These are phyloP conservation scores for Danaus plexippus DNA, from an alignment of 1,140 invertebrate species.

Conservation along the genomic window DNA sequence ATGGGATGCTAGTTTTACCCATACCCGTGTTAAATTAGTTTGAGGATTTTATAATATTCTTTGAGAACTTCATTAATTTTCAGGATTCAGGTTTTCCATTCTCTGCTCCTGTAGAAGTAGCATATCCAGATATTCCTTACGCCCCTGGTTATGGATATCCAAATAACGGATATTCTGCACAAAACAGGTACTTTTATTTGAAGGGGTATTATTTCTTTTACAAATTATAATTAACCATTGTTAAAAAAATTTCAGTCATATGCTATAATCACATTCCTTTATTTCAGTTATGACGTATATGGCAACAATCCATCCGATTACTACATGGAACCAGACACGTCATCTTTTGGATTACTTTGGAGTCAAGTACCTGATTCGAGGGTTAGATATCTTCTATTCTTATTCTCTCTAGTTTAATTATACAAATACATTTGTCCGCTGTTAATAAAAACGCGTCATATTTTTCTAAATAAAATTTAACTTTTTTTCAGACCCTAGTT, in stretches of 20 bases:
- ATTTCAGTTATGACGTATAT: conserved; percentile 51
- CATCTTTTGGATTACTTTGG: conserved; percentile 49
- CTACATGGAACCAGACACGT: conserved; percentile 49
- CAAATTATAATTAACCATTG: neutral
- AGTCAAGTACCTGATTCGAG: conserved; percentile 58
- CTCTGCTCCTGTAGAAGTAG: conserved; percentile 38
- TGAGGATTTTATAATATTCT: neutral
- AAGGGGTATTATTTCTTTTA: conserved; percentile 1
- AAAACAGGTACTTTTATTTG: conserved; percentile 31
- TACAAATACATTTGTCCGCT: neutral
- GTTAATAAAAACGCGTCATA: neutral
- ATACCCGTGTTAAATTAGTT: too few species aligned
- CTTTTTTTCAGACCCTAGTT: conserved; percentile 53
- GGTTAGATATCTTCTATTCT: conserved; percentile 20
- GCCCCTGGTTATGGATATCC: conserved; percentile 53
- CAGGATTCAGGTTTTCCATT: conserved; percentile 47
- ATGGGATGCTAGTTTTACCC: too few species aligned
- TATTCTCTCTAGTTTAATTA: neutral
- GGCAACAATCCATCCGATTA: conserved; percentile 36
- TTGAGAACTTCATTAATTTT: conserved; percentile 18
- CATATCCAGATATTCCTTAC: conserved; percentile 57
- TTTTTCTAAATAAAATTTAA: conserved; percentile 4
- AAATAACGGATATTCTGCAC: conserved; percentile 30
- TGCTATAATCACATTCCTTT: conserved; percentile 6
- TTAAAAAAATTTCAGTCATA: neutral